Evolutionary conservation across 2,888 invertebrate genomes (phyloP), one percentile per base, ranked within the genome.

Genomic region (Chelonus formosanus): DNA sequence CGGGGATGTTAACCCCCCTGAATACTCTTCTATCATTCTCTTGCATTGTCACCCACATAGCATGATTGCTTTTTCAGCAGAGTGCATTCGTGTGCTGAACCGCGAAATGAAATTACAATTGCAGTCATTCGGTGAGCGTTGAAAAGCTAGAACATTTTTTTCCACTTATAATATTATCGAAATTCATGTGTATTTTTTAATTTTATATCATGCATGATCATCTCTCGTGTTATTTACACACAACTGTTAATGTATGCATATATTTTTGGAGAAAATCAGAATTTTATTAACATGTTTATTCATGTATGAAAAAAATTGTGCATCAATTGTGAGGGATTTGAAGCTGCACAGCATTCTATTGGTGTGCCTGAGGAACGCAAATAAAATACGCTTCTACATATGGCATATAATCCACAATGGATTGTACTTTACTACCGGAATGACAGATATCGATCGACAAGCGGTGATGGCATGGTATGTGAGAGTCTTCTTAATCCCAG

Each of bases 21-120:
- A n/a, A 10, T 35, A 10, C 6, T 34, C 6, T 58, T 45, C 35
- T 48, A 5, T 47, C 31, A 35, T 10, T 35, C 20, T 36, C 40
- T n/a, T 5, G 45, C 20, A 35, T 20, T 61, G 44, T 60, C 60
- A 35, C 43, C n/a, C 50, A 31, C 52, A 32, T 20, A 7, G 20
- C 66, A 68, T 73, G 68, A 73, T 74, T 73, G 71, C 71, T 67
- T 71, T 69, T 70, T 68, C 66, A 60, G 67, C 66, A 63, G 64
- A 70, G 69, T 69, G 71, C 67, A 65, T 50, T 65, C 62, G 44
- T 31, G 60, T 56, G 63, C 70, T 65, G 66, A 63, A 63, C 69
- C 70, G 65, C 64, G 50, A 71, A 72, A 71, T 63, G 47, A 65
- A 70, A 73, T 73, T 70, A 72, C 66, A 71, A 72, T 61, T 43